Evolutionary conservation across 2,888 invertebrate species (phyloP).

Genomic region (Acanthosepion esculentum): DNA sequence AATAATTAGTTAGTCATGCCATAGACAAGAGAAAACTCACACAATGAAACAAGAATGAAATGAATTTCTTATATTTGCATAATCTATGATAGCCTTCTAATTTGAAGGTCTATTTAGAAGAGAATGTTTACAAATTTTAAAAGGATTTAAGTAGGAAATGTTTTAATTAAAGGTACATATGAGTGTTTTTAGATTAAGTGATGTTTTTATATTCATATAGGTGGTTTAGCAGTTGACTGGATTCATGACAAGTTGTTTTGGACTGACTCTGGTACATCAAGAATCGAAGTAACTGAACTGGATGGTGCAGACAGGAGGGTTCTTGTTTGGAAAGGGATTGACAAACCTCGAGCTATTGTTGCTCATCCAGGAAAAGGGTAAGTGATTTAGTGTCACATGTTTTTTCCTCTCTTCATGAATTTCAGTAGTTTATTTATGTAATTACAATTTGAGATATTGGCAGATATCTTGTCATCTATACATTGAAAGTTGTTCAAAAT

Average conservation of each 20-base stretch:
- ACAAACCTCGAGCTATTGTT: conserved; percentile 90
- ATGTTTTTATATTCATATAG: conserved; percentile 52
- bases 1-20: too few relatives aligned
- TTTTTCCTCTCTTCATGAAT: not conserved
- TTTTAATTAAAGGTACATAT: not conserved
- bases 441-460: not conserved
- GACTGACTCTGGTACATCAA: conserved; percentile 76
- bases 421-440: not conserved
- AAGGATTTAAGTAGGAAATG: not conserved
- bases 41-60: too few relatives aligned
- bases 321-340: conserved; percentile 88
- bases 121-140: too few relatives aligned
- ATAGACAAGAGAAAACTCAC: too few relatives aligned
- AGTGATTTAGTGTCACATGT: conserved; percentile 39
- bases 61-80: too few relatives aligned
- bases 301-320: conserved; percentile 82
- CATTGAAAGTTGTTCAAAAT: too few relatives aligned
- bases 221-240: conserved; percentile 76
- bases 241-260: conserved; percentile 76
- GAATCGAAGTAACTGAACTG: conserved; percentile 75
- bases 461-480: not conserved
- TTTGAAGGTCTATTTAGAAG: too few relatives aligned
- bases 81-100: too few relatives aligned
- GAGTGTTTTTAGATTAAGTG: not conserved
- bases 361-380: conserved; percentile 83